phyloP scores from a whole-genome alignment of 2,113 vertebrate species.

The Salvator merianae region DNA sequence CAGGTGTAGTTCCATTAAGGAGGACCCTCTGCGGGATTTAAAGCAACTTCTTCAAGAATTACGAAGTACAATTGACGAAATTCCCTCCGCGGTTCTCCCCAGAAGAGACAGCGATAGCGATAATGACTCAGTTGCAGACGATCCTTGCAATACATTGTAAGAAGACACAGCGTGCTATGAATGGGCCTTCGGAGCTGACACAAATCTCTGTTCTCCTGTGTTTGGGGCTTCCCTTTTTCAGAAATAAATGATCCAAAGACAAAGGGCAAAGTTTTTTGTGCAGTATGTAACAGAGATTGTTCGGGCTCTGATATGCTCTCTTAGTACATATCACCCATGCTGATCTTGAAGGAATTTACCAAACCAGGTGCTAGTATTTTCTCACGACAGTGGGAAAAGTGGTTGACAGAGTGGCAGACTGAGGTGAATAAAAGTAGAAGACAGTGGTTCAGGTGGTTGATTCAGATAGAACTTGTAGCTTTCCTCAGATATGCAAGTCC shows the following conservation, averaged over 20 bases:
- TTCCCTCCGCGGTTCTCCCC: constrained; percentile 37
- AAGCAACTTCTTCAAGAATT: constrained; percentile 73
- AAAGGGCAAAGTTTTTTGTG: neutral
- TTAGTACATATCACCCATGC: neutral
- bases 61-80: constrained; percentile 65
- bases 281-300: neutral
- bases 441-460: neutral
- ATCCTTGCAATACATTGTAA: constrained; percentile 46
- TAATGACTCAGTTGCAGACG: neutral
- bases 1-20: constrained; percentile 56
- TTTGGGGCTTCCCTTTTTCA: neutral
- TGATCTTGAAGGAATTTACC: neutral
- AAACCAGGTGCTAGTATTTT: neutral
- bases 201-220: fast-evolving
- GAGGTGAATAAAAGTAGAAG: no score
- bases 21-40: constrained; percentile 70
- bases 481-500: neutral
- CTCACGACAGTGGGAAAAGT: no score
- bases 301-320: neutral
- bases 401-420: neutral
- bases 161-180: neutral
- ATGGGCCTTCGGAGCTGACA: neutral
- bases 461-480: neutral
- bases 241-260: neutral
- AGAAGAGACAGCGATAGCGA: constrained; percentile 25